These are phyloP conservation scores for Eleginops maclovinus DNA, from an alignment of 2,113 vertebrate species.

Conservation along the genomic window DNA sequence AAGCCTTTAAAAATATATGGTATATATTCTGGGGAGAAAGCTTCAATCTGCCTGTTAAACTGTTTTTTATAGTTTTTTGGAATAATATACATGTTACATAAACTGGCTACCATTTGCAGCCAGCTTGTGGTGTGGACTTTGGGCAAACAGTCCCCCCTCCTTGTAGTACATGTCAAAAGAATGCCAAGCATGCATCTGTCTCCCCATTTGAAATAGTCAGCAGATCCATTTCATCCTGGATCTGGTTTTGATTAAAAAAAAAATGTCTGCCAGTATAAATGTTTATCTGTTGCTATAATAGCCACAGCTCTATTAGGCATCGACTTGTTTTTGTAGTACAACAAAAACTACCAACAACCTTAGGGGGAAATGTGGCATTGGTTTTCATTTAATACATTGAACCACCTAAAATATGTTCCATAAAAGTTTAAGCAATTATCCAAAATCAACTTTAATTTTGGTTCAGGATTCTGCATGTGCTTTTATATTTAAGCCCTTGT, in stretches of 20 bases:
- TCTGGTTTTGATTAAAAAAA: not conserved
- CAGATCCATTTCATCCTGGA: not conserved
- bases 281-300: not conserved
- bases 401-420: not conserved
- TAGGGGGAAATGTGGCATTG: not conserved
- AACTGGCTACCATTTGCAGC: not conserved
- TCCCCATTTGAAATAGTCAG: not conserved
- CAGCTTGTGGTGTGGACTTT: not conserved
- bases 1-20: not conserved
- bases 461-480: not conserved
- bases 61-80: not conserved
- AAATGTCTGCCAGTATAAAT: too few relatives aligned
- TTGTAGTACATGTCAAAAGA: not conserved
- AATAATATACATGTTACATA: not conserved
- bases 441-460: not conserved
- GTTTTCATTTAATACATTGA: not conserved
- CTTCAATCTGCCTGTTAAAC: not conserved
- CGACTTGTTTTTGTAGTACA: not conserved
- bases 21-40: not conserved
- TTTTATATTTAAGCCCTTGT: too few relatives aligned
- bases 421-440: too few relatives aligned
- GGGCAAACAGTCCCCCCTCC: not conserved
- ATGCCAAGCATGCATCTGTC: not conserved
- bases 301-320: not conserved
- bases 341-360: not conserved